These are phyloP conservation scores for Campopleginae sp. DNA, from an alignment of 2,888 invertebrate genomes.

Conservation along the genomic window DNA sequence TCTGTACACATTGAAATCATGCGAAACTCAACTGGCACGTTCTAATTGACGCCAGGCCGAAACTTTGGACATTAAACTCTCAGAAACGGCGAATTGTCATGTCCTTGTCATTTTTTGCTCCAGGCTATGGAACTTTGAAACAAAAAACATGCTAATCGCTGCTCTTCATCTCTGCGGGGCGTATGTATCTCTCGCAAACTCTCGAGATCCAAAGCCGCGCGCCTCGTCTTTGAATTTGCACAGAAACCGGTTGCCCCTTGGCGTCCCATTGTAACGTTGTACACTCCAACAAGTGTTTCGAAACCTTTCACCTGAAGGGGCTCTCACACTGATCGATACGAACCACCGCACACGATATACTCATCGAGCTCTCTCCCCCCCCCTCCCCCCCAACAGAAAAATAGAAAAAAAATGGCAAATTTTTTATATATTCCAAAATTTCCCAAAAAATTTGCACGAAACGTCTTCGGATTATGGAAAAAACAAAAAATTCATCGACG, in stretches of 20 bases:
- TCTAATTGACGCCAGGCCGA: constrained; percentile 18
- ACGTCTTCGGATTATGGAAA: no score
- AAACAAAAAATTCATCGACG: no score
- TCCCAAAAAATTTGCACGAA: no score
- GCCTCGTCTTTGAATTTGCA: constrained; percentile 42
- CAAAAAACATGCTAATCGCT: constrained; percentile 23
- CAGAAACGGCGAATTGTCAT: not conserved
- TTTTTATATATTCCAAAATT: no score
- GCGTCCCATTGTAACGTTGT: constrained; percentile 17
- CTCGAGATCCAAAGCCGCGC: constrained; percentile 22
- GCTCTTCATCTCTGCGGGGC: constrained; percentile 44
- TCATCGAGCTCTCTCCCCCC: not conserved
- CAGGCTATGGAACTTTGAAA: not conserved
- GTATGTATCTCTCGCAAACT: not conserved
- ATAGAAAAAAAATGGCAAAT: not conserved
- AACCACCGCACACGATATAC: not conserved
- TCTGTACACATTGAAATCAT: not conserved
- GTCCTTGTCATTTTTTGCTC: not conserved
- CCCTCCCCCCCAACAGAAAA: not conserved
- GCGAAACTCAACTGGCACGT: constrained; percentile 10
- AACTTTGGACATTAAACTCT: not conserved
- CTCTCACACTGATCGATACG: constrained; percentile 21
- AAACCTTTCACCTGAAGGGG: constrained; percentile 68
- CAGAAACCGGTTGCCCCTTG: constrained; percentile 56
- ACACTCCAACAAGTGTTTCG: constrained; percentile 64